Percentiles rank a stretch among this genome's conserved stretches.
Evolutionary conservation across 1,140 invertebrate species (phyloP).

Genomic region (Aphaenogaster rudis): DNA sequence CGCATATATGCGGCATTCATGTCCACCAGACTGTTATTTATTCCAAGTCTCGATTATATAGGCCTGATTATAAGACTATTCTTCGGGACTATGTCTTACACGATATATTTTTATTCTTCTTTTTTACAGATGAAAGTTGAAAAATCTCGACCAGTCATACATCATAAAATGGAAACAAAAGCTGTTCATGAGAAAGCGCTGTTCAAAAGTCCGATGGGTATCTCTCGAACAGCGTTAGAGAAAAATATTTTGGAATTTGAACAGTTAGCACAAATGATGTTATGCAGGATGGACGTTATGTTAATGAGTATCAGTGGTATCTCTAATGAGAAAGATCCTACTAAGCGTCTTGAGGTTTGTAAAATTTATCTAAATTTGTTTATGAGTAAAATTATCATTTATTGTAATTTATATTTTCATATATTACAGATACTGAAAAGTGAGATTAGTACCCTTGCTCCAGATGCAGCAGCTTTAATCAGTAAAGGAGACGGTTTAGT

Average conservation of each 20-base stretch:
- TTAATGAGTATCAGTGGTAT: slow-evolving; percentile 90
- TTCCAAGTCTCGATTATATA: slow-evolving; percentile 15
- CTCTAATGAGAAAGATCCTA: slow-evolving; percentile 89
- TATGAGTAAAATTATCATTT: neutral
- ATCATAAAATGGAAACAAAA: slow-evolving; percentile 60
- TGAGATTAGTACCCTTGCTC: slow-evolving; percentile 90
- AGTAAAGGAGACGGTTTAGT: slow-evolving; percentile 93
- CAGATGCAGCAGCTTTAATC: slow-evolving; percentile 93
- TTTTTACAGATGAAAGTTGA: slow-evolving; percentile 69
- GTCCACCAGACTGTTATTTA: slow-evolving; percentile 35
- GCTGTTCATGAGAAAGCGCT: slow-evolving; percentile 42
- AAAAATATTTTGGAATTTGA: slow-evolving; percentile 88
- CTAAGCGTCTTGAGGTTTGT: slow-evolving; percentile 89
- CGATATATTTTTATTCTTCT: slow-evolving; percentile 30
- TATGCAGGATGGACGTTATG: slow-evolving; percentile 90
- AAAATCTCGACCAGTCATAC: slow-evolving; percentile 55
- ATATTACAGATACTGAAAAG: slow-evolving; percentile 88
- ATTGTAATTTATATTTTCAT: slow-evolving; percentile 41
- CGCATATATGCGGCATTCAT: neutral
- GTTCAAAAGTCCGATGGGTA: slow-evolving; percentile 48
- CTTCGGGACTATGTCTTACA: neutral
- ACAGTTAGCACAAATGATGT: slow-evolving; percentile 89
- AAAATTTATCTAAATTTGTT: slow-evolving; percentile 15
- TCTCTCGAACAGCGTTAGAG: slow-evolving; percentile 84
- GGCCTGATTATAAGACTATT: neutral